Evolutionary conservation across 2,888 invertebrate species (phyloP), one percentile per base, ranked within the genome.

Genomic region (Morpho achilles): DNA sequence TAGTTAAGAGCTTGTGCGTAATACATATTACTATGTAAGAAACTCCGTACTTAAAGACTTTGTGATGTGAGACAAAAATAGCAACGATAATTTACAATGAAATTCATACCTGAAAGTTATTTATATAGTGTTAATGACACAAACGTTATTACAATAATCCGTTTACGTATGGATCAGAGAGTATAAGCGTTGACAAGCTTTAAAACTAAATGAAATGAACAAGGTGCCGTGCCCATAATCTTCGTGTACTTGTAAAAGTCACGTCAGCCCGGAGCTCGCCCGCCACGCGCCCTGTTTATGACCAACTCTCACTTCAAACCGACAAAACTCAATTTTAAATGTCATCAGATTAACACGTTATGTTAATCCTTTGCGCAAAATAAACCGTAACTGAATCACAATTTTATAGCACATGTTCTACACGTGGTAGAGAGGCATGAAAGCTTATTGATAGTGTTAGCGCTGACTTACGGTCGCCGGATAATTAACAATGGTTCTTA

Each of bases 181-280:
- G 74, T 69, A 76, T 79, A 79, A 82, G 76, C 81, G 87, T 76
- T 86, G 88, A 88, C 89, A 87, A 76, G 79, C 83, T 77, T 75
- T 82, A 74, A 74, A 76, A 74, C 67, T 76, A 77, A 80, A 79
- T 77, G 75, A 70, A 76, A 70, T 71, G 68, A 72, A 76, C 82
- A 86, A 87, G 85, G 87, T 87, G 85, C 77, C 68, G 70, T 66
- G 63, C 56, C 63, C 53, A 69, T 90, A 88, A 90, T 85, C 89
- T 84, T 62, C 70, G 55, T 67, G 73, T 69, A 72, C 71, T 67
- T 64, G 73, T 69, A 53, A 61, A 60, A 70, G 78, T 75, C 89
- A 88, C 89, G 89, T 82, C 72, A 74, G 69, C 45, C 5, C 45
- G 45, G n/a, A 45, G 45, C 10, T 45, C 10, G 10, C 69, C 66